phyloP scores from a whole-genome alignment of 2,888 invertebrate species.

The Smittia aterrima region DNA sequence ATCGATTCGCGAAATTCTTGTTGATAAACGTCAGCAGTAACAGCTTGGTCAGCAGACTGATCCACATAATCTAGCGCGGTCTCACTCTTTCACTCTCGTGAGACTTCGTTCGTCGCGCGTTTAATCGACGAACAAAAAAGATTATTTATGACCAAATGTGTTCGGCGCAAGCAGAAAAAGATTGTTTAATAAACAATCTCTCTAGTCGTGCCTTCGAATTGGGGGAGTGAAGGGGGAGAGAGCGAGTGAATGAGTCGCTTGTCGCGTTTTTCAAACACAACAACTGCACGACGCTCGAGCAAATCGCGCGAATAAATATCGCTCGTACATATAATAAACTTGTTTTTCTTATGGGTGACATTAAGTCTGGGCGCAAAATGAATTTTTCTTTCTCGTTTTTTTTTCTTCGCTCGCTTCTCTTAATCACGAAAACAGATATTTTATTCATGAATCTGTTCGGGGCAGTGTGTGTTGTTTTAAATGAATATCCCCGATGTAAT shows the following conservation, averaged over 20 bases:
- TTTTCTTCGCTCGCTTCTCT: conserved; percentile 29
- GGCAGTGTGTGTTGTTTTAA: conserved; percentile 2
- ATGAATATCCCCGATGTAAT: conserved; percentile 1
- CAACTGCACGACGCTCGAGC: neutral
- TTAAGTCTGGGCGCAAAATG: conserved; percentile 41
- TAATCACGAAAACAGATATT: conserved; percentile 36
- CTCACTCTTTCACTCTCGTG: neutral
- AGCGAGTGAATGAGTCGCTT: neutral
- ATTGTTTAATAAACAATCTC: conserved; percentile 14
- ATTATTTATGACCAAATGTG: neutral
- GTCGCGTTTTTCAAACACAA: neutral
- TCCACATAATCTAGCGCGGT: neutral
- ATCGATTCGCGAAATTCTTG: neutral
- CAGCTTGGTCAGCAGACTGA: neutral
- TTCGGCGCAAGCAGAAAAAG: neutral
- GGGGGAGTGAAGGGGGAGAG: conserved; percentile 17
- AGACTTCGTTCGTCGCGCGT: neutral
- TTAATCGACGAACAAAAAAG: conserved; percentile 13
- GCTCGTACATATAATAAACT: conserved; percentile 40
- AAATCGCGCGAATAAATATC: conserved; percentile 39
- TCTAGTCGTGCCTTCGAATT: conserved; percentile 37
- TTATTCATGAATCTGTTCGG: conserved; percentile 28
- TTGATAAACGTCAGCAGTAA: neutral
- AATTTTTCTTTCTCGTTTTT: conserved; percentile 38
- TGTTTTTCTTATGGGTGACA: conserved; percentile 41